Conservation (phyloP, 2,888 invertebrate genomes). For the Ophion costatus region DNA sequence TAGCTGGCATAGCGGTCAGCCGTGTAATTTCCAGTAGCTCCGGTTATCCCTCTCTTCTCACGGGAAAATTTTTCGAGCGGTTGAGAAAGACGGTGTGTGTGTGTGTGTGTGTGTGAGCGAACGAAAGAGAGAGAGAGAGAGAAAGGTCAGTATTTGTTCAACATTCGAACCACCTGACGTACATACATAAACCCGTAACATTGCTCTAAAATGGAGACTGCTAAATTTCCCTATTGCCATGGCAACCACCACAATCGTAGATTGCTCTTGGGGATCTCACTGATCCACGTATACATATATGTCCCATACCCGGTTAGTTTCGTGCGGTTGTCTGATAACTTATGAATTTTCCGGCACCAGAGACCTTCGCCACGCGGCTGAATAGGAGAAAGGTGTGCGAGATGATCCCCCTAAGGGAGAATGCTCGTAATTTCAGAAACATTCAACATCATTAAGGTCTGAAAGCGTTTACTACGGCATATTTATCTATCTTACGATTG, state of each 20-base stretch:
- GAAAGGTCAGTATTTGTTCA: neutral
- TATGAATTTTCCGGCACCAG: slow-evolving; percentile 52
- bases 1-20: neutral
- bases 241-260: slow-evolving; percentile 63
- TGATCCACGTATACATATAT: slow-evolving; percentile 8
- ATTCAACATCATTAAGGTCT: too few species aligned
- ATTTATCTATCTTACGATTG: too few species aligned
- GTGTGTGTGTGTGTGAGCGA: too few species aligned
- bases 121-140: neutral
- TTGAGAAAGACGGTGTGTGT: neutral
- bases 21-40: neutral
- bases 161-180: neutral
- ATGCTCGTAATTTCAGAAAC: too few species aligned
- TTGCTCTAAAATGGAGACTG: slow-evolving; percentile 30
- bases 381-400: too few species aligned
- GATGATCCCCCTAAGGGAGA: too few species aligned
- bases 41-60: neutral
- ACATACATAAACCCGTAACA: slow-evolving; percentile 16
- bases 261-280: slow-evolving; percentile 52
- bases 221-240: slow-evolving; percentile 61
- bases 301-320: slow-evolving; percentile 36
- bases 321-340: slow-evolving; percentile 47
- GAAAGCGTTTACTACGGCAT: too few species aligned
- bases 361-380: neutral
- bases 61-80: neutral